phyloP scores from a whole-genome alignment of 2,113 vertebrate genomes.

The Anguilla rostrata region DNA sequence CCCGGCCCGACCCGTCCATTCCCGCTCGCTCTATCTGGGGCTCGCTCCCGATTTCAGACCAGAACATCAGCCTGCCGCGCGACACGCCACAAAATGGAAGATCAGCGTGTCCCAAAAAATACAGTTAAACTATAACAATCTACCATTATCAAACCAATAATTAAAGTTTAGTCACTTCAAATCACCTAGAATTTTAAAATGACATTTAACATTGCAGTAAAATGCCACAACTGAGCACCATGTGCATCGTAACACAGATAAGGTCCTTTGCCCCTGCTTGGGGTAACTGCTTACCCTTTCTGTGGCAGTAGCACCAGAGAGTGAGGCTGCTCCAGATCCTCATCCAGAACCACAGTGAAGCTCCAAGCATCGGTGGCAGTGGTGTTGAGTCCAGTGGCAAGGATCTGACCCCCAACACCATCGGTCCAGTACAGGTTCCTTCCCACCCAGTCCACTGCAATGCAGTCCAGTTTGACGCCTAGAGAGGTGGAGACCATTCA shows the following conservation, averaged over 20 bases:
- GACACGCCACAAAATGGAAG: neutral
- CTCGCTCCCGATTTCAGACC: slow-evolving; percentile 79
- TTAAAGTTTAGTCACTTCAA: no score
- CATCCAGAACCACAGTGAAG: slow-evolving; percentile 73
- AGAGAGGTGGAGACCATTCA: neutral
- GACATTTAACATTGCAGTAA: no score
- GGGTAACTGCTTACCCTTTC: slow-evolving; percentile 69
- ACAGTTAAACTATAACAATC: neutral
- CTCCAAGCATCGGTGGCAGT: slow-evolving; percentile 56
- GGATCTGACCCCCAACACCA: slow-evolving; percentile 71
- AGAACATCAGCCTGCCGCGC: slow-evolving; percentile 84
- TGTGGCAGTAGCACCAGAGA: slow-evolving; percentile 80
- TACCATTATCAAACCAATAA: no score
- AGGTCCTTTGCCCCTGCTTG: neutral
- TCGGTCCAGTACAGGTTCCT: slow-evolving; percentile 90
- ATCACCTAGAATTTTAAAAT: no score
- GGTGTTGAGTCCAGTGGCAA: slow-evolving; percentile 67
- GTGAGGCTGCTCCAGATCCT: slow-evolving; percentile 75
- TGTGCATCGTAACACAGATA: neutral
- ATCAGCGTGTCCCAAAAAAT: neutral
- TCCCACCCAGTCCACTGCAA: slow-evolving; percentile 88
- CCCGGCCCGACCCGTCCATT: slow-evolving; percentile 83
- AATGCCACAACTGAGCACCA: neutral
- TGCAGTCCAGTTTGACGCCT: slow-evolving; percentile 80
- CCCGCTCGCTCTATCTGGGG: slow-evolving; percentile 79